Evolutionary conservation across 2,113 vertebrate species (phyloP).

Genomic region (Halcyon senegalensis): DNA sequence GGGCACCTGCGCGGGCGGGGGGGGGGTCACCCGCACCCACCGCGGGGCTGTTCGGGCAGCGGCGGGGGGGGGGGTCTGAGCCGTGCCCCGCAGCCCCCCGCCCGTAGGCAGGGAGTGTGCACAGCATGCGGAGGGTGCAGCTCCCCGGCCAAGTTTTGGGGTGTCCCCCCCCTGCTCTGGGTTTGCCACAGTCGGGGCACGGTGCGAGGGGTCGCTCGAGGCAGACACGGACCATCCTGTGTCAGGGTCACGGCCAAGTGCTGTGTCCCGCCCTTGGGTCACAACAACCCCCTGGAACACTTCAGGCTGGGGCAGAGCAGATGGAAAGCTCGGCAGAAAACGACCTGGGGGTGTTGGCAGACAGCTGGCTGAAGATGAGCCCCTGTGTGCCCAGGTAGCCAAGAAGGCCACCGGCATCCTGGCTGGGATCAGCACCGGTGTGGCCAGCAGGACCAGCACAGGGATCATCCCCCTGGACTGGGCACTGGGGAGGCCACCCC

Average conservation of each 20-base stretch:
- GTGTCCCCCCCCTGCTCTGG: neutral
- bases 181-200: neutral
- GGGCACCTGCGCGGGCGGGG: too few relatives aligned
- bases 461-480: too few relatives aligned
- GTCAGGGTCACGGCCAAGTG: neutral
- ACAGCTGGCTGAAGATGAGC: too few relatives aligned
- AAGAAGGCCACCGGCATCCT: too few relatives aligned
- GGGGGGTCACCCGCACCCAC: too few relatives aligned
- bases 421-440: neutral
- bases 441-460: neutral
- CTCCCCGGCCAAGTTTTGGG: neutral
- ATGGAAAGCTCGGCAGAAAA: too few relatives aligned
- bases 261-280: neutral
- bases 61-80: neutral
- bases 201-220: fast-evolving
- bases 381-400: too few relatives aligned
- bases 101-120: neutral
- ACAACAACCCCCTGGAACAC: neutral
- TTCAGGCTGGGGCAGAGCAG: too few relatives aligned
- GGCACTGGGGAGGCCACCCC: neutral
- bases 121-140: fast-evolving
- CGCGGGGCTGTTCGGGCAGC: too few relatives aligned
- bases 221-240: neutral
- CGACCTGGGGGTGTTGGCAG: too few relatives aligned
- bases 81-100: too few relatives aligned